Conservation (phyloP, 2,888 invertebrate species). For the Holacanthella duospinosa region DNA sequence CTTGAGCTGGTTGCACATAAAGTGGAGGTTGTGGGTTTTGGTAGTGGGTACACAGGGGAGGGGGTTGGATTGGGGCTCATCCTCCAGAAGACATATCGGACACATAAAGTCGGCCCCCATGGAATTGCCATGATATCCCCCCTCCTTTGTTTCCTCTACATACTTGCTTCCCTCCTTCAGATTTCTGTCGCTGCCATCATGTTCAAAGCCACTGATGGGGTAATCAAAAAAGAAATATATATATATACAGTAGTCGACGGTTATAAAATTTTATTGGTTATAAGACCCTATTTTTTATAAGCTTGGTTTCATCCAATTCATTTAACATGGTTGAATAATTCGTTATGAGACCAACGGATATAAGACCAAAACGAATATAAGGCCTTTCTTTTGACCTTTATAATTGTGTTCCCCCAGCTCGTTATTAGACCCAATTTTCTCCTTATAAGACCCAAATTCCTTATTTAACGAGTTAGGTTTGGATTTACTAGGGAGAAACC, state of each 20-base stretch:
- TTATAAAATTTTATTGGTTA: no score
- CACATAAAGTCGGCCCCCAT: neutral
- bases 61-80: neutral
- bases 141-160: neutral
- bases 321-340: no score
- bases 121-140: neutral
- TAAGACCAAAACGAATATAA: no score
- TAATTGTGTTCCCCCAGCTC: neutral
- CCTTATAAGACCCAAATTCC: no score
- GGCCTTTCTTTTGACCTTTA: no score
- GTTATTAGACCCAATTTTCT: no score
- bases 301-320: neutral
- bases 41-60: neutral
- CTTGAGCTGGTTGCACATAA: neutral
- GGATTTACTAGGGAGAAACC: no score
- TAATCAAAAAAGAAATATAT: no score
- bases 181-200: neutral
- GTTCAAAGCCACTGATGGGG: neutral
- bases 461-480: no score
- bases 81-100: constrained; percentile 1
- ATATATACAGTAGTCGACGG: no score
- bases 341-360: no score
- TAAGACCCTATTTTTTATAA: neutral
- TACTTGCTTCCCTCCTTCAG: neutral
- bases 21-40: neutral